Evolutionary conservation across 2,797 vertebrate genomes (phyloP).

Genomic region (Philypnodon macrostomus): DNA sequence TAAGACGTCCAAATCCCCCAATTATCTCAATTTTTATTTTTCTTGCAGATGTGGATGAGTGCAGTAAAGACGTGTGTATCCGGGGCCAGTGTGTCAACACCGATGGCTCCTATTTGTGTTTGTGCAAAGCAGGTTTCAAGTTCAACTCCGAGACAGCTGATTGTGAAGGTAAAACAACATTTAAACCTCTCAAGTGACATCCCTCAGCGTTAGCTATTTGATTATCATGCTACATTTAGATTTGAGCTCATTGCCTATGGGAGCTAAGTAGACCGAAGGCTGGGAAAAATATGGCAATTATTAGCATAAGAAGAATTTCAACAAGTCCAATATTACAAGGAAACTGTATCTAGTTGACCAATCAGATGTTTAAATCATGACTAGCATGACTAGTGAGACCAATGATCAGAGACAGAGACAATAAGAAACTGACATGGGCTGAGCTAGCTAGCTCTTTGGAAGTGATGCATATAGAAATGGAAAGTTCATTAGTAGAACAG

Average conservation of each 20-base stretch:
- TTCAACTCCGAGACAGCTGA: constrained; percentile 59
- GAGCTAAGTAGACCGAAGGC: too few relatives aligned
- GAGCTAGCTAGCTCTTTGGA: too few relatives aligned
- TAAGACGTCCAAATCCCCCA: constrained; percentile 19
- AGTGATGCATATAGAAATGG: too few relatives aligned
- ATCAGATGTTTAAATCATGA: too few relatives aligned
- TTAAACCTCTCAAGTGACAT: constrained; percentile 11
- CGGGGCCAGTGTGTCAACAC: constrained; percentile 70
- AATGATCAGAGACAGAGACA: too few relatives aligned
- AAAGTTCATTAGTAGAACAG: too few relatives aligned
- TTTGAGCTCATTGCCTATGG: constrained; percentile 23
- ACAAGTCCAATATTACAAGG: too few relatives aligned
- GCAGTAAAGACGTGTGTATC: constrained; percentile 65
- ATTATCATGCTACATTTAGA: constrained; percentile 51
- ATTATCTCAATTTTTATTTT: constrained; percentile 12
- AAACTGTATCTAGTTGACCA: too few relatives aligned
- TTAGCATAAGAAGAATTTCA: too few relatives aligned
- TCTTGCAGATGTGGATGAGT: constrained; percentile 69
- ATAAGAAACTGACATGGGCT: too few relatives aligned
- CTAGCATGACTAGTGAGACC: too few relatives aligned
- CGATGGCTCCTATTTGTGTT: constrained; percentile 71
- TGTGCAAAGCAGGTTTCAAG: constrained; percentile 73
- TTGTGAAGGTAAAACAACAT: constrained; percentile 68
- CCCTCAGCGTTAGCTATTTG: constrained; percentile 38
- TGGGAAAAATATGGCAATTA: too few relatives aligned